These are phyloP conservation scores for Channa maculata DNA, from an alignment of 2,113 vertebrate species.

Conservation along the genomic window DNA sequence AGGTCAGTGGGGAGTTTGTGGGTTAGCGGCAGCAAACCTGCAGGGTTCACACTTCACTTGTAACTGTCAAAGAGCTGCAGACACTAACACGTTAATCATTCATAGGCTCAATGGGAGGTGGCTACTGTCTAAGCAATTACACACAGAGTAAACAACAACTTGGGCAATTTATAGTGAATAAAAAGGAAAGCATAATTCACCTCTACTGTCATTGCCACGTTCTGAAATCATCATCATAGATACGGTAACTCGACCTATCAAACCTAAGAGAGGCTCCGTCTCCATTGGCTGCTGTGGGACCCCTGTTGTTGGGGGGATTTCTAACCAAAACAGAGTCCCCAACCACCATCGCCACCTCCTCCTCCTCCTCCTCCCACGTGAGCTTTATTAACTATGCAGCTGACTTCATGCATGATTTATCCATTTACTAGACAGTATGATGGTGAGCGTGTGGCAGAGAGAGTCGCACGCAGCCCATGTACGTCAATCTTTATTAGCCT, in stretches of 20 bases:
- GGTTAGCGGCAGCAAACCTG: background rate
- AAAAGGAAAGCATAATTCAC: background rate
- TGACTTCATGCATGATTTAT: constrained; percentile 73
- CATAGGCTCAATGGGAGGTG: constrained; percentile 37
- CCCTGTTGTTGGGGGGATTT: constrained; percentile 68
- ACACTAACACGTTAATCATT: constrained; percentile 49
- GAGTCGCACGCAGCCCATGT: too few species aligned
- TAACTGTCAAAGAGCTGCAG: constrained; percentile 44
- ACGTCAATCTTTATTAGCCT: too few species aligned
- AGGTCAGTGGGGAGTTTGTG: too few species aligned
- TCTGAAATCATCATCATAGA: constrained; percentile 2
- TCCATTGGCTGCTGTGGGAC: constrained; percentile 57
- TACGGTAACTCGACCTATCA: background rate
- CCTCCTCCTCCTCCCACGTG: constrained; percentile 17
- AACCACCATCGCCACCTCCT: background rate
- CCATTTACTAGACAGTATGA: constrained; percentile 49
- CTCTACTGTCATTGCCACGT: too few species aligned
- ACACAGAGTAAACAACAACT: constrained; percentile 29
- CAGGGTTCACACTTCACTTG: constrained; percentile 41
- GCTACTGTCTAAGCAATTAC: constrained; percentile 42
- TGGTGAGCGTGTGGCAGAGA: background rate
- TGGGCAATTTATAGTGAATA: background rate
- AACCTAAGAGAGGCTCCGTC: constrained; percentile 8
- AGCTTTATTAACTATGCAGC: constrained; percentile 74
- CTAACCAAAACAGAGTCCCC: constrained; percentile 33